Evolutionary conservation across 2,113 vertebrate species (phyloP).

Genomic region (Zapus hudsonius): DNA sequence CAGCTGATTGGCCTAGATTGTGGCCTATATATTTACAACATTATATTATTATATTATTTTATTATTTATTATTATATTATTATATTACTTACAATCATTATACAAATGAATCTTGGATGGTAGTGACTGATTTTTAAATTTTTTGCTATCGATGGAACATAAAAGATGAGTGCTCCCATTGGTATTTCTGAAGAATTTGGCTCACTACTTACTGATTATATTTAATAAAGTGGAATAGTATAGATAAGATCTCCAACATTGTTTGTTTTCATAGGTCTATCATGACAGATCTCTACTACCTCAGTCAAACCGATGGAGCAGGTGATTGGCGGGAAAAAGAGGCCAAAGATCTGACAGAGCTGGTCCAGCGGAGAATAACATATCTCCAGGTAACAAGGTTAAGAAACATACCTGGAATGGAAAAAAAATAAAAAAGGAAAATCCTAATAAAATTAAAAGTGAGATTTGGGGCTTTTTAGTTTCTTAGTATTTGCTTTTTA

Average conservation of each 20-base stretch:
- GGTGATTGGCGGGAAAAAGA: conserved; percentile 97
- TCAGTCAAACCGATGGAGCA: conserved; percentile 98
- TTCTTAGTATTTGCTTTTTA: conserved; percentile 29
- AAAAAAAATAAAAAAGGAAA: background rate
- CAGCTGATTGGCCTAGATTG: background rate
- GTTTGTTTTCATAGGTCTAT: conserved; percentile 89
- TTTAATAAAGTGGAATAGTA: conserved; percentile 34
- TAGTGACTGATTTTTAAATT: conserved; percentile 32
- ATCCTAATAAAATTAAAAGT: conserved; percentile 32
- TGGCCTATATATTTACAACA: background rate
- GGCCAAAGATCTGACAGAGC: conserved; percentile 95
- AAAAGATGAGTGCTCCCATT: conserved; percentile 13
- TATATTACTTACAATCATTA: too few species aligned
- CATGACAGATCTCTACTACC: conserved; percentile 98
- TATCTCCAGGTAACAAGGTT: conserved; percentile 93
- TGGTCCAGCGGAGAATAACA: conserved; percentile 98
- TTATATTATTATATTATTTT: too few species aligned
- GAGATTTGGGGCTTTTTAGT: conserved; percentile 23
- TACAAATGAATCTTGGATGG: background rate
- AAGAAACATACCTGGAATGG: conserved; percentile 43
- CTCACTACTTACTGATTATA: background rate
- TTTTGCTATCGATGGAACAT: conserved; percentile 36
- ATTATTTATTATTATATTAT: too few species aligned
- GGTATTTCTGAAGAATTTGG: conserved; percentile 44
- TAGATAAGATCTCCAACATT: conserved; percentile 32